Base-by-base conservation (phyloP, 1,140 invertebrate species). In the Glossosoma conforme region DNA sequence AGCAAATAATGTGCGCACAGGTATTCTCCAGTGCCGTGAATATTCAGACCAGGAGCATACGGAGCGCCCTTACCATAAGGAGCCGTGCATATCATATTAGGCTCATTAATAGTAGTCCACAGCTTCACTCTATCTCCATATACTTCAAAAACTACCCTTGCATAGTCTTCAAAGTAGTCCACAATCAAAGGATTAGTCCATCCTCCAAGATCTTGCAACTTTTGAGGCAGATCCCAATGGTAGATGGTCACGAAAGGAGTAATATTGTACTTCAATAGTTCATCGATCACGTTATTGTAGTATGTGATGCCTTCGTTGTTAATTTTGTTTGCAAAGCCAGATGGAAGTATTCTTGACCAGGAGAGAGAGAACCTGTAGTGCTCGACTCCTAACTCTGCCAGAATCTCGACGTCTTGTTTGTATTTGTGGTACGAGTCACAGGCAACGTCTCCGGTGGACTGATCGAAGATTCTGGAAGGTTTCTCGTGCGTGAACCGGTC, bases 341-440 rank as follows among this genome's bases (percentile, higher is more conserved):
- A 64, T 1, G 77, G 74, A 2, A 77, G 54, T 19, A 79, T 62
- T 38, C 77, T 55, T 0, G 75, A 44, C 77, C 77, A 78, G 1
- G 73, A 69, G 15, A 77, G 65, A 0, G 76, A 77, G 58, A 77
- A 75, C 10, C 75, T 61, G 56, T 78, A 78, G 37, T 58, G 59
- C 40, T 68, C 32, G 10, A 57, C 71, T 1, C 68, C 69, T n/a
- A 78, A 46, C 24, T 72, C 56, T 56, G 69, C 69, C 0, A 81
- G 53, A 40, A 79, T 57, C 35, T 65, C 46, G 1, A 83, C 69
- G 62, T 85, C 83, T 44, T 77, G 69, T 46, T 72, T 62, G 58
- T 75, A 79, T 36, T 75, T 65, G 54, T 82, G 61, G 60, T 82
- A 84, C 19, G 78, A 81, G 62, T 83, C 72, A 56, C 74, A 76